Base-by-base conservation (phyloP, 2,113 vertebrate species). In the Thinocorus orbignyianus region DNA sequence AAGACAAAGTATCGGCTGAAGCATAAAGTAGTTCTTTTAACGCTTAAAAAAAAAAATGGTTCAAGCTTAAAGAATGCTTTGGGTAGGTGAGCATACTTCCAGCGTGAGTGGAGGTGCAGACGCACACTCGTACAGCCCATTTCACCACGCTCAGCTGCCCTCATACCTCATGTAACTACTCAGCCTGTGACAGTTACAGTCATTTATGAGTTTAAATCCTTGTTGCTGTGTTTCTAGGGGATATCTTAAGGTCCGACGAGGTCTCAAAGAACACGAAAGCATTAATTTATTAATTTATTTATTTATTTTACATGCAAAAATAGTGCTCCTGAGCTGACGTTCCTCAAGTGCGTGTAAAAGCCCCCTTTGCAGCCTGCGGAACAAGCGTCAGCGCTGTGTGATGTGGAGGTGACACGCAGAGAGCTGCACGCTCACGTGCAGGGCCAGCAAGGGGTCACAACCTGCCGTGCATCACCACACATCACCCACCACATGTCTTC, bases 1-100 rank as follows among this genome's bases (percentile, higher is more conserved):
- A 93, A 97, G 76, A 88, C 91, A 95, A 97, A 92, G 73, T 76
- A 88, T 62, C 57, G 25, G 62, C 83, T 91, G 85, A 84, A 92
- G 95, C 82, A 79, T 48, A 65, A 84, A 71, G 73, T 42, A 85
- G 46, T 8, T 81, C 88, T 95, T 96, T 82, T 60, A 94, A 81
- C 86, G 82, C 25, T 39, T 42, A 86, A 76, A 69, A 91, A 52
- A 91, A 52, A 86, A 51, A 85, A 30, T 0, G 1, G 33, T 54
- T 88, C 20, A 8, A 81, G 90, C 18, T 86, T 60, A 64, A 25
- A 73, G 86, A 58, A 3, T 20, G 1, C n/a, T 77, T 54, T 26
- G 41, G n/a, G 13, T 31, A 54, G 79, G 31, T 24, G 16, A 68
- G 35, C 25, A 33, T 14, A 15, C 41, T 58, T 51, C 8, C 6